Conservation (phyloP, 1,140 invertebrate genomes). For the Samia ricini region DNA sequence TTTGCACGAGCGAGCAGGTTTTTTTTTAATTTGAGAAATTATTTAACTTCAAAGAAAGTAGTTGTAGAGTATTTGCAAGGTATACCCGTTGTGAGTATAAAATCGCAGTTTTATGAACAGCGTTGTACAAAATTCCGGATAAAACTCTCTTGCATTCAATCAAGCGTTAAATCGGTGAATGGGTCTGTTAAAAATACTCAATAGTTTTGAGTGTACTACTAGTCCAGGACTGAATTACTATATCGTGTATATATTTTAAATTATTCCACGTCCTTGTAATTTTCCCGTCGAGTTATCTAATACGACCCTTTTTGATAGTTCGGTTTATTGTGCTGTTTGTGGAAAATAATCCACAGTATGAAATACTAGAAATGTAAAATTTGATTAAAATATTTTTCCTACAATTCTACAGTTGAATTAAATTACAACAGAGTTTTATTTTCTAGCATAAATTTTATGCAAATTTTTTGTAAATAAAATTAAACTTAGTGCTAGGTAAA, state of each 20-base stretch:
- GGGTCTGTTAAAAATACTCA: slow-evolving; percentile 15
- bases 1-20: too few species aligned
- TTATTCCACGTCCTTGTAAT: neutral
- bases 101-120: neutral
- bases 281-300: neutral
- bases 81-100: neutral
- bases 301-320: neutral
- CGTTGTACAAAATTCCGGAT: neutral
- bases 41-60: neutral
- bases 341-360: neutral
- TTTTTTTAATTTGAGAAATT: too few species aligned
- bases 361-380: neutral
- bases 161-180: slow-evolving; percentile 18
- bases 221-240: neutral
- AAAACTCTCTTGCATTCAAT: slow-evolving; percentile 17
- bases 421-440: too few species aligned
- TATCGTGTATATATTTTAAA: neutral
- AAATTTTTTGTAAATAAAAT: too few species aligned
- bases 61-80: neutral
- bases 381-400: neutral
- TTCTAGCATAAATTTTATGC: too few species aligned
- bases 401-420: too few species aligned
- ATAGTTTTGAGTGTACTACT: slow-evolving; percentile 9
- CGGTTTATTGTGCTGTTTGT: neutral
- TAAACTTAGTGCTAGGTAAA: too few species aligned